Evolutionary conservation across 1,140 invertebrate genomes (phyloP), one percentile per base, ranked within the genome.

Genomic region (Halesus radiatus): DNA sequence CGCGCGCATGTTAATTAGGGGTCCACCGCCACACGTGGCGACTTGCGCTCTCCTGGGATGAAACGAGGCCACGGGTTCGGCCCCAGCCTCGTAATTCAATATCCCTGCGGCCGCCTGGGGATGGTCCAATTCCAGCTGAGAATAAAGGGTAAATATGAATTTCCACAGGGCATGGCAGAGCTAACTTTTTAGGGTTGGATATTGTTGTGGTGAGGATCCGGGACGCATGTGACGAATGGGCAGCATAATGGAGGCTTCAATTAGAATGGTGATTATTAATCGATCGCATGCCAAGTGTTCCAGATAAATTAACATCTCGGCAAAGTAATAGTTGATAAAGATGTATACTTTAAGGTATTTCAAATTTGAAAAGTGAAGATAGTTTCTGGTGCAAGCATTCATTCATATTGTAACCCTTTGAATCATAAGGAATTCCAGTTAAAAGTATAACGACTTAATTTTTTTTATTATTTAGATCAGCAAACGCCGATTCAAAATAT

Each of bases 71-170:
- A 75, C 80, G 45, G 23, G 50, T 74, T 18, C 78, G 53, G 72
- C 53, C 77, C 26, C 64, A 54, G 72, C 53, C 75, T 45, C 23
- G 81, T 80, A 83, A 83, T 83, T 83, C 78, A 83, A 83, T 83
- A 83, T 73, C 81, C 79, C 64, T 80, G 79, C 72, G 81, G 76
- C 32, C 45, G 45, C 62, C 37, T 32, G 60, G 58, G 29, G 60
- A 58, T 22, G 74, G 29, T 56, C 53, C 45, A 54, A 54, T 56
- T 74, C 70, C 29, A 23, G 50, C 70, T 29, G 20, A 56, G 72
- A 32, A 75, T 58, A 75, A 75, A 58, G 72, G 72, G 54, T 75
- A 58, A 75, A 75, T 58, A 75, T 23, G 72, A 75, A 75, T 56
- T 75, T 75, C 72, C 72, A 29, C 70, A 22, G 72, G 72, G 72